Evolutionary conservation across 2,888 invertebrate genomes (phyloP).

Genomic region (Miltochrista miniata): DNA sequence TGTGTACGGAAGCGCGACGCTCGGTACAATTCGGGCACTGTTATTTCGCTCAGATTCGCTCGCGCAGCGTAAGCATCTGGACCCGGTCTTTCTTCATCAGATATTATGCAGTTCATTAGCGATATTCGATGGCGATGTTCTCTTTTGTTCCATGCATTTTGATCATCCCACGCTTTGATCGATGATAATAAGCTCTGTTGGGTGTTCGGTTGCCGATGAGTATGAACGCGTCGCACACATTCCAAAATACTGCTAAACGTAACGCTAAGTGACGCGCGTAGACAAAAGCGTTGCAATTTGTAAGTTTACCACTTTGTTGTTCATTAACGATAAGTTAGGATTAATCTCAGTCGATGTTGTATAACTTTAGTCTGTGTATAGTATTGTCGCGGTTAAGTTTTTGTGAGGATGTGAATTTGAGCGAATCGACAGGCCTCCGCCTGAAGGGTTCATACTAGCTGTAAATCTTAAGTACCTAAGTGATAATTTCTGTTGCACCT

Average conservation of each 20-base stretch:
- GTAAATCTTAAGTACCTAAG: conserved; percentile 73
- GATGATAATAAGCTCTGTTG: conserved; percentile 37
- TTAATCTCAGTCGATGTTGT: conserved; percentile 81
- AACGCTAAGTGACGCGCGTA: conserved; percentile 66
- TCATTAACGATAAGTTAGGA: conserved; percentile 82
- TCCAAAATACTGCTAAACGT: conserved; percentile 76
- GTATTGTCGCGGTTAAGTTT: conserved; percentile 77
- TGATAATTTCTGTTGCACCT: conserved; percentile 75
- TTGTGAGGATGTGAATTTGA: conserved; percentile 77
- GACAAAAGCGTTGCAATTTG: conserved; percentile 66
- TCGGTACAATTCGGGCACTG: conserved; percentile 51
- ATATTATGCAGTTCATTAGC: conserved; percentile 10
- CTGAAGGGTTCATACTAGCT: conserved; percentile 74
- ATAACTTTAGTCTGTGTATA: conserved; percentile 78
- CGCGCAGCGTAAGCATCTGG: conserved; percentile 47
- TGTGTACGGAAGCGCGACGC: conserved; percentile 25
- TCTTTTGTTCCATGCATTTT: conserved; percentile 31
- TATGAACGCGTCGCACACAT: conserved; percentile 75
- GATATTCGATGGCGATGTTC: conserved; percentile 18
- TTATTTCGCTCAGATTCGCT: conserved; percentile 75
- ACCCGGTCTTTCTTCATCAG: conserved; percentile 21
- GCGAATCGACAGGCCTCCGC: conserved; percentile 76
- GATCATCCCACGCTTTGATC: conserved; percentile 40
- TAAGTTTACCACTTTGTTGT: conserved; percentile 83
- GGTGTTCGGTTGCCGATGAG: conserved; percentile 45